Percentiles rank a stretch among this genome's conserved stretches.
Conservation (phyloP, 1,140 invertebrate species). For the Bombus vancouverensis region DNA sequence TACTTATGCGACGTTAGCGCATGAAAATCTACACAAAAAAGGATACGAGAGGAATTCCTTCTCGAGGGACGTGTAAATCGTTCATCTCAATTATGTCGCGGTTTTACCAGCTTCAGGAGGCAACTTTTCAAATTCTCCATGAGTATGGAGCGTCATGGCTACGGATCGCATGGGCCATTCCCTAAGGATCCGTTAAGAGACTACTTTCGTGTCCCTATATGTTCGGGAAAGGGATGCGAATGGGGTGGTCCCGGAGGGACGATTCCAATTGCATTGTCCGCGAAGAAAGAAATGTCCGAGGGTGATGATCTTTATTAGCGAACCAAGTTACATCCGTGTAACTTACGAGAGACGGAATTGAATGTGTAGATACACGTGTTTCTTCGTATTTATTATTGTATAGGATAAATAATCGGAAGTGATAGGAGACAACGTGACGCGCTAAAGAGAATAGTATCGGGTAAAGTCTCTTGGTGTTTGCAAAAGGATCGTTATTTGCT, state of each 20-base stretch:
- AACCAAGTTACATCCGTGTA: neutral
- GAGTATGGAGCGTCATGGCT: conserved; percentile 16
- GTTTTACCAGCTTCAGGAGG: neutral
- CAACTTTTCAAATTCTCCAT: conserved; percentile 44
- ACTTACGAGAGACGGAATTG: conserved; percentile 23
- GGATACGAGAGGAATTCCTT: neutral
- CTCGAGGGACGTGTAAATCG: neutral
- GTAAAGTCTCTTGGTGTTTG: neutral
- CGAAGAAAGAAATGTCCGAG: conserved; percentile 19
- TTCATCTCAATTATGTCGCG: conserved; percentile 46
- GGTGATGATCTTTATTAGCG: conserved; percentile 55
- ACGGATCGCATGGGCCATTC: conserved; percentile 32
- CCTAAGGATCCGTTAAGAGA: conserved; percentile 51
- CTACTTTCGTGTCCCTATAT: conserved; percentile 33
- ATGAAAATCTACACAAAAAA: neutral
- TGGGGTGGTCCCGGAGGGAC: conserved; percentile 42
- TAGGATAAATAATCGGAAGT: conserved; percentile 19
- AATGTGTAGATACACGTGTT: neutral
- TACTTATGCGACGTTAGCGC: neutral
- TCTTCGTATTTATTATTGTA: neutral
- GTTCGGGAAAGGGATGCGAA: conserved; percentile 14
- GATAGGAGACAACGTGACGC: neutral
- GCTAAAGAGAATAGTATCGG: neutral
- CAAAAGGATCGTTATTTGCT: neutral
- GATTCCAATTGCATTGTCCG: conserved; percentile 61